Percentiles rank a stretch among this genome's conserved stretches.
Evolutionary conservation across 2,797 vertebrate species (phyloP).

Genomic region (Yasuhikotakia modesta): DNA sequence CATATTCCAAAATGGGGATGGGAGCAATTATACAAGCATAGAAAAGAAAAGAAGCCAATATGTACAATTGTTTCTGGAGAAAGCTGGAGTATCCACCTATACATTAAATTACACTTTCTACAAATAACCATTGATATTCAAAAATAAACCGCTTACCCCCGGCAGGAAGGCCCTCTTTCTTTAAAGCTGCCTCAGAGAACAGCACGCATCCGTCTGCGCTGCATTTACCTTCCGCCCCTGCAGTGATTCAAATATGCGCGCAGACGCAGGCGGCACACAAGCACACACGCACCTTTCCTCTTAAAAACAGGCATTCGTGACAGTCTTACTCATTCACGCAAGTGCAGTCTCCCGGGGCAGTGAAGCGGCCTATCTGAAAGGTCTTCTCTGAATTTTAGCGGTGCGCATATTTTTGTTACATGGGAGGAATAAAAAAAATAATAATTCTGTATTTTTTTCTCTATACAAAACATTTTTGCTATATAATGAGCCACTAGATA

Average conservation of each 20-base stretch:
- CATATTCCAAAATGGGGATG: constrained; percentile 92
- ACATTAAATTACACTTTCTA: constrained; percentile 99
- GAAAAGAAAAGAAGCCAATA: constrained; percentile 87
- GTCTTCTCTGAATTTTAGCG: constrained; percentile 76
- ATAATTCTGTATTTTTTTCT: constrained; percentile 79
- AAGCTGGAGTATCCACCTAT: constrained; percentile 95
- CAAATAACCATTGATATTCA: constrained; percentile 92
- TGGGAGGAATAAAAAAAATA: constrained; percentile 92
- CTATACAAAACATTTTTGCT: constrained; percentile 91
- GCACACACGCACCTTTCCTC: constrained; percentile 30
- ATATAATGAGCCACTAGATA: constrained; percentile 91
- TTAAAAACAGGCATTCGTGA: too few relatives aligned
- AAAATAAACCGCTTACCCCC: constrained; percentile 81
- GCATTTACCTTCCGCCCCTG: too few relatives aligned
- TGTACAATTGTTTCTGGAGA: constrained; percentile 92
- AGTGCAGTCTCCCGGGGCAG: constrained; percentile 65
- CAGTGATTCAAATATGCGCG: too few relatives aligned
- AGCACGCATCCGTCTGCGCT: constrained; percentile 25
- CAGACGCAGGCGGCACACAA: constrained; percentile 41
- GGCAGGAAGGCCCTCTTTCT: constrained; percentile 63
- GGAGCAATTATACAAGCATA: constrained; percentile 92
- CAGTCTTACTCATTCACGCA: constrained; percentile 30
- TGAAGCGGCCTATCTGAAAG: constrained; percentile 65
- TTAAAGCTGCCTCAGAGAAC: constrained; percentile 42
- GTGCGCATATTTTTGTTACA: constrained; percentile 82